These are phyloP conservation scores for Hycleus phaleratus DNA, from an alignment of 1,140 invertebrate species.

Conservation along the genomic window DNA sequence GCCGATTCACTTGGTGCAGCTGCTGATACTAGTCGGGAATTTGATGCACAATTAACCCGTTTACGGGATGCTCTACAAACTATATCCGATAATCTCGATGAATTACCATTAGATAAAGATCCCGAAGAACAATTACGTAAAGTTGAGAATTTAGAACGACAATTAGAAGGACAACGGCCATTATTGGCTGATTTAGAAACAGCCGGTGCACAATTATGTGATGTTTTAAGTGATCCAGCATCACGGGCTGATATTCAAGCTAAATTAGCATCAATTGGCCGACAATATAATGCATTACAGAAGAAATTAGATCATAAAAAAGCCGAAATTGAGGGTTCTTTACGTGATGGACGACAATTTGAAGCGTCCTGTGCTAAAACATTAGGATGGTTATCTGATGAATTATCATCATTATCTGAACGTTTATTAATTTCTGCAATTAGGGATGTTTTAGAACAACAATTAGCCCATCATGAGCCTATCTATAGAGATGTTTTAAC, in stretches of 20 bases:
- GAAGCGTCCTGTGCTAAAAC: conserved; percentile 78
- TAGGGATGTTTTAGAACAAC: conserved; percentile 70
- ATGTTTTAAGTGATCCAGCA: conserved; percentile 83
- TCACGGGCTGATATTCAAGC: conserved; percentile 84
- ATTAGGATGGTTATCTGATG: conserved; percentile 78
- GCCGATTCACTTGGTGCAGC: conserved; percentile 78
- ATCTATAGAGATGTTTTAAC: conserved; percentile 81
- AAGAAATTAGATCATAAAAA: conserved; percentile 84
- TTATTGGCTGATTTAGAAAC: conserved; percentile 80
- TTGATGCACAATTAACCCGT: conserved; percentile 75
- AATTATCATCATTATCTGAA: conserved; percentile 65
- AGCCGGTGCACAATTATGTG: conserved; percentile 75
- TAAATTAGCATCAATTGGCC: conserved; percentile 74
- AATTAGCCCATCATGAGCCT: conserved; percentile 81
- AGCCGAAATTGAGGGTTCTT: conserved; percentile 80
- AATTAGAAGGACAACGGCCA: conserved; percentile 79
- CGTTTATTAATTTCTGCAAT: conserved; percentile 80
- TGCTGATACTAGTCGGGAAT: conserved; percentile 81
- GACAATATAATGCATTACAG: conserved; percentile 76
- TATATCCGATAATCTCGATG: conserved; percentile 80
- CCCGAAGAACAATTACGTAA: conserved; percentile 81
- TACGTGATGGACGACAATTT: conserved; percentile 78
- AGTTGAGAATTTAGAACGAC: conserved; percentile 77
- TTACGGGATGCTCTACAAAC: conserved; percentile 73
- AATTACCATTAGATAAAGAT: conserved; percentile 72